These are phyloP conservation scores for Gambusia holbrooki DNA, from an alignment of 2,113 vertebrate genomes.

Conservation along the genomic window DNA sequence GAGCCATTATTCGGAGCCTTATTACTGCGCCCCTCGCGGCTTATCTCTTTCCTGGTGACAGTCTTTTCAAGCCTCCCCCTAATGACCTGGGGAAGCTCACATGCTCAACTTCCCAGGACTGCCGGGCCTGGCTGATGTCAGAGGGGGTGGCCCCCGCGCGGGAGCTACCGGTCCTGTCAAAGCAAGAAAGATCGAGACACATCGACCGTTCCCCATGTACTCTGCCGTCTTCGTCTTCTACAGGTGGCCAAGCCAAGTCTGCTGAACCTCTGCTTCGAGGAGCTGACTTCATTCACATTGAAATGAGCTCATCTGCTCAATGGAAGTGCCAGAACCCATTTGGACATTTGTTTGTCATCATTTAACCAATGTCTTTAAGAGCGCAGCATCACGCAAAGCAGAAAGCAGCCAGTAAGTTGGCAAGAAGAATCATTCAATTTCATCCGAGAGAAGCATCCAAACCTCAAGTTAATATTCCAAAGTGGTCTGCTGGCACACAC, in stretches of 20 bases:
- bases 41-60: constrained; percentile 87
- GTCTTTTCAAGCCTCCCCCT: constrained; percentile 85
- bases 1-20: constrained; percentile 80
- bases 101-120: constrained; percentile 85
- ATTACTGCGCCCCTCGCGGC: constrained; percentile 79
- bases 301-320: constrained; percentile 29
- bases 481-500: constrained; percentile 60
- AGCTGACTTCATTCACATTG: constrained; percentile 23
- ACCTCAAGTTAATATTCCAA: constrained; percentile 40
- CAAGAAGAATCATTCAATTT: constrained; percentile 11
- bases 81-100: constrained; percentile 86
- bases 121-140: constrained; percentile 77
- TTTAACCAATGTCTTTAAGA: background rate
- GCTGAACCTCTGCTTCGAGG: background rate
- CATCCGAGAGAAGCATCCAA: constrained; percentile 22
- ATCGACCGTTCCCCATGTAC: constrained; percentile 7
- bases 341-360: constrained; percentile 12
- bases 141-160: constrained; percentile 69
- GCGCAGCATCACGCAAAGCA: background rate
- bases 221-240: constrained; percentile 8
- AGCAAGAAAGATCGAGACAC: constrained; percentile 49
- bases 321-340: background rate
- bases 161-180: constrained; percentile 66
- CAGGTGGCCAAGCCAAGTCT: constrained; percentile 43
- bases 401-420: background rate